Evolutionary conservation across 2,888 invertebrate genomes (phyloP), one percentile per base, ranked within the genome.

Genomic region (Eledona agricola): DNA sequence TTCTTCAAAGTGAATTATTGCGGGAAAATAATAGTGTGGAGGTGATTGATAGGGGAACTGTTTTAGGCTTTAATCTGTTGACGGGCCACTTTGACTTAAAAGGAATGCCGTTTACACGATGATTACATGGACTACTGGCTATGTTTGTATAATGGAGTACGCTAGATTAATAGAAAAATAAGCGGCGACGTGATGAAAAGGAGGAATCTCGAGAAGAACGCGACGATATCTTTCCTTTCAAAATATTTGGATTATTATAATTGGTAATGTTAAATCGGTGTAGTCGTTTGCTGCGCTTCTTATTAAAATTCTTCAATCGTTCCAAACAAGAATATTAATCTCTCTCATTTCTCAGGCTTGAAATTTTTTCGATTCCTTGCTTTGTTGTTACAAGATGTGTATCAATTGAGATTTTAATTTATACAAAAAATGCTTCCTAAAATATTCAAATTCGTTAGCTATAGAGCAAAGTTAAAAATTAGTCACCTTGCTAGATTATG

Each of bases 241-340:
- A 51, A 51, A 51, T 51, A 51, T 51, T 51, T 45, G 28, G 43
- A 51, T 45, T 51, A 51, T 40, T 50, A 40, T 50, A 50, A 50
- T 50, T 50, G 50, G 42, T 50, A 50, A 50, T 32, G 32, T 32
- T 32, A 11, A 37, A 47, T 37, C 28, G n/a, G 19, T 47, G 47
- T 37, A 35, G 50, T 34, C 34, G 34, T 40, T 42, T 34, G 42
- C n/a, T n/a, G n/a, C n/a, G n/a, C n/a, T 42, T 17, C 32, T 32
- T 23, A 35, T 50, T 50, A 50, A 50, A 38, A 50, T 42, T 46
- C 45, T 34, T 46, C 9, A 15, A 29, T 9, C 42, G 42, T 12
- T 20, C 15, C 31, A 31, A 32, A 7, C 32, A 7, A n/a, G 10
- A 26, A 26, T 12, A n/a, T n/a, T n/a, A n/a, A n/a, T n/a, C n/a